A percentile compares a stretch with the other conserved stretches of the same genome.
phyloP scores from a whole-genome alignment of 2,888 invertebrate genomes.

The Limnephilus lunatus region DNA sequence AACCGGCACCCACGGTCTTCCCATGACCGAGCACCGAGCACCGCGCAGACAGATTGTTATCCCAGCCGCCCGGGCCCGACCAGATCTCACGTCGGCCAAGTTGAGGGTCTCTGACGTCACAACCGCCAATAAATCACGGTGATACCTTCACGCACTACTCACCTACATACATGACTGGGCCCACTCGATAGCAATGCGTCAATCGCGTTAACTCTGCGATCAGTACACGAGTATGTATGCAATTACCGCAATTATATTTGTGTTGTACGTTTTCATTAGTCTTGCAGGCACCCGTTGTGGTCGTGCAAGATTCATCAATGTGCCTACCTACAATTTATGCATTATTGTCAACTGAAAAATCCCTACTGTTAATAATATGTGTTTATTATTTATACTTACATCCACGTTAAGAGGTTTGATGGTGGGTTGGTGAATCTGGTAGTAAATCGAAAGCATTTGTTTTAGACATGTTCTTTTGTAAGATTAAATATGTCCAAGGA shows the following conservation, averaged over 20 bases:
- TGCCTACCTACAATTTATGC: neutral
- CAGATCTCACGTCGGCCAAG: constrained; percentile 24
- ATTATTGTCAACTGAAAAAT: neutral
- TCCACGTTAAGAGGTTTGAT: too few species aligned
- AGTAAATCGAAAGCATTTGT: neutral
- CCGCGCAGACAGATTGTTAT: constrained; percentile 32
- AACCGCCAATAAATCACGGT: constrained; percentile 28
- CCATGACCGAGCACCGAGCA: constrained; percentile 14
- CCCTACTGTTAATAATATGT: neutral
- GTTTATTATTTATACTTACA: neutral
- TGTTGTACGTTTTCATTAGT: neutral
- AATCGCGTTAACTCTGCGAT: neutral
- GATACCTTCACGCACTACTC: neutral
- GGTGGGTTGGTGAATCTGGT: neutral
- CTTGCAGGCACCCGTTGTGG: neutral
- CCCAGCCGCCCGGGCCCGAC: neutral
- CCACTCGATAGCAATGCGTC: neutral
- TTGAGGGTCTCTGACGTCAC: constrained; percentile 30
- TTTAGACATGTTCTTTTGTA: neutral
- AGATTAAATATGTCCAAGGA: neutral
- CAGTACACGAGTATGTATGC: neutral
- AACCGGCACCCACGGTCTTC: constrained; percentile 6
- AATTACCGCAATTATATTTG: neutral
- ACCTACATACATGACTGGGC: neutral
- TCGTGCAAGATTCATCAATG: neutral